Evolutionary conservation across 2,888 invertebrate genomes (phyloP), one percentile per base, ranked within the genome.

Genomic region (Euzetes globulus): DNA sequence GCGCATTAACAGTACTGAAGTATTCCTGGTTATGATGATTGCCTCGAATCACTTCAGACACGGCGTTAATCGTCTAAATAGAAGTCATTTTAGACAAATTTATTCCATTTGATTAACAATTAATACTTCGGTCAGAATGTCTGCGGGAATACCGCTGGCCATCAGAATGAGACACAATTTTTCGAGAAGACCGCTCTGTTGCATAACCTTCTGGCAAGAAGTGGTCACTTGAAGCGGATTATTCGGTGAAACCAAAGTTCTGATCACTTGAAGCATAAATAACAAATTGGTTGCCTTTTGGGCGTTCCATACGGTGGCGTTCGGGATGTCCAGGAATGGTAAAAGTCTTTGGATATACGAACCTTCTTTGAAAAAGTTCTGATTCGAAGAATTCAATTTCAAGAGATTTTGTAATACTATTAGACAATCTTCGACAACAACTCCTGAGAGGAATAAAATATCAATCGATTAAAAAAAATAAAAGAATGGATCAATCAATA

Each of bases 311-410:
- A 90, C 89, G 19, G 88, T 86, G 76, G 81, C 77, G 77, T 80
- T 82, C 0, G 91, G 88, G 45, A 91, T 86, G 77, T 87, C 87
- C 80, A 75, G 52, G 91, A 94, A 94, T 0, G 92, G 92, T 1
- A 91, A 86, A 81, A 98, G 85, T 77, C 89, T 89, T 81, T 95
- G 93, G 79, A 98, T 93, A 80, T 94, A 96, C 81, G 93, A 94
- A 72, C 95, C 96, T 85, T 99, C 99, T 84, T 96, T 93, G 82
- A 99, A 99, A 81, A 97, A 95, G 82, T 94, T 96, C 79, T 98
- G 98, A 84, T 99, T 99, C 79, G 95, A 96, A 17, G 92, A 89
- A 82, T 99, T 99, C 81, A 94, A 95, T 81, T 91, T 90, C 17
- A 99, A 84, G 72, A 99, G 86, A 84, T 96, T 98, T 74, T 96